These are phyloP conservation scores for Trachops cirrhosus DNA, from an alignment of 2,797 vertebrate species.

Conservation along the genomic window DNA sequence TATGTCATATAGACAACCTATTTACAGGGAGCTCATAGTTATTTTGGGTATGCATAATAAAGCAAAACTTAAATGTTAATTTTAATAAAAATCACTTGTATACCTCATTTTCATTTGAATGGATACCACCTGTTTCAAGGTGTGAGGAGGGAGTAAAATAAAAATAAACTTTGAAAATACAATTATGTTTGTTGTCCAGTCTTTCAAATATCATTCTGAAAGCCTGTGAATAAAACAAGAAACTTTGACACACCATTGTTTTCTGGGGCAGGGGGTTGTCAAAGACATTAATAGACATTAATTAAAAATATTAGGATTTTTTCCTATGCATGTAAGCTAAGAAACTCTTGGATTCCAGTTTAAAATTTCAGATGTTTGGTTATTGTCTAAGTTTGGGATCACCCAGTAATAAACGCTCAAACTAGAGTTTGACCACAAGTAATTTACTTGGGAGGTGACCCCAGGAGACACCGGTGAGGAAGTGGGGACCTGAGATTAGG, in stretches of 20 bases:
- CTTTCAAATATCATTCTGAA: conserved; percentile 26
- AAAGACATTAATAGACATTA: background rate
- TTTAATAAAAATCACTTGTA: conserved; percentile 62
- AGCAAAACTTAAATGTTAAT: conserved; percentile 58
- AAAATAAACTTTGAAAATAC: conserved; percentile 44
- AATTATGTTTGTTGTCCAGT: conserved; percentile 27
- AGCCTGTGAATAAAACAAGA: background rate
- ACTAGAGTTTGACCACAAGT: background rate
- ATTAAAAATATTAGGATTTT: background rate
- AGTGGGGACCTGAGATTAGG: background rate
- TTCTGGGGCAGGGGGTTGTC: background rate
- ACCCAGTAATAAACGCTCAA: background rate
- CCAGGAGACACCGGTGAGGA: background rate
- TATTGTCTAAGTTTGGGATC: background rate
- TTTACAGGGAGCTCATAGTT: conserved; percentile 55
- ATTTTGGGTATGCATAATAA: conserved; percentile 16
- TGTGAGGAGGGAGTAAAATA: background rate
- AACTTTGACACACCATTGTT: background rate
- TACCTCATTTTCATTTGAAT: conserved; percentile 58
- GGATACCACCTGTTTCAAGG: conserved; percentile 53
- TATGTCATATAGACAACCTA: conserved; percentile 41
- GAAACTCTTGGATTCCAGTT: background rate
- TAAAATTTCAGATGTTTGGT: background rate
- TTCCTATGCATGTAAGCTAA: background rate
- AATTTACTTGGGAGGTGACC: background rate